Conservation (phyloP, 1,140 invertebrate genomes). For the Sycophila sp. region DNA sequence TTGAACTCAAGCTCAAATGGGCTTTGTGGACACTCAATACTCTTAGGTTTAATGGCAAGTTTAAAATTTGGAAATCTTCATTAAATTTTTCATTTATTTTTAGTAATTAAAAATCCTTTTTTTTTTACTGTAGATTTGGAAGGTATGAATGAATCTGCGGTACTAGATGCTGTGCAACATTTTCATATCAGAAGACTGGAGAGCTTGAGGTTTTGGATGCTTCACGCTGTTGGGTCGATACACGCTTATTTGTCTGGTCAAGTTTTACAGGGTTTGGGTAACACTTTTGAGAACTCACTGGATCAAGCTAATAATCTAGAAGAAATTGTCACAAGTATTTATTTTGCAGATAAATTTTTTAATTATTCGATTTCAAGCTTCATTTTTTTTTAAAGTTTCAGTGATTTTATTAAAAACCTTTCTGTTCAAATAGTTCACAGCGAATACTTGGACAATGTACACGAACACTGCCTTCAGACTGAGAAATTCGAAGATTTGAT, state of each 20-base stretch:
- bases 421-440: conserved; percentile 54
- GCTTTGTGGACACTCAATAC: conserved; percentile 72
- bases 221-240: conserved; percentile 72
- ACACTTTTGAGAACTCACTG: conserved; percentile 64
- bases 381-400: background rate
- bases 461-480: conserved; percentile 62
- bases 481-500: conserved; percentile 56
- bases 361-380: background rate
- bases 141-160: conserved; percentile 41
- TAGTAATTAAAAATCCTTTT: background rate
- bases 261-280: conserved; percentile 69
- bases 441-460: conserved; percentile 60
- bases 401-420: background rate
- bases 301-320: conserved; percentile 65
- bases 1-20: conserved; percentile 73
- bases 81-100: background rate
- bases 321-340: conserved; percentile 57
- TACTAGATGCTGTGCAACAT: conserved; percentile 50
- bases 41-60: conserved; percentile 66
- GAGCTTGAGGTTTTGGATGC: conserved; percentile 70
- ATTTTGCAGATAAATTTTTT: too few species aligned
- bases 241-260: conserved; percentile 74
- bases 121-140: conserved; percentile 54
- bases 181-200: conserved; percentile 68
- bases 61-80: background rate